Base-by-base conservation (phyloP, 1,140 invertebrate species). In the Physella acuta region DNA sequence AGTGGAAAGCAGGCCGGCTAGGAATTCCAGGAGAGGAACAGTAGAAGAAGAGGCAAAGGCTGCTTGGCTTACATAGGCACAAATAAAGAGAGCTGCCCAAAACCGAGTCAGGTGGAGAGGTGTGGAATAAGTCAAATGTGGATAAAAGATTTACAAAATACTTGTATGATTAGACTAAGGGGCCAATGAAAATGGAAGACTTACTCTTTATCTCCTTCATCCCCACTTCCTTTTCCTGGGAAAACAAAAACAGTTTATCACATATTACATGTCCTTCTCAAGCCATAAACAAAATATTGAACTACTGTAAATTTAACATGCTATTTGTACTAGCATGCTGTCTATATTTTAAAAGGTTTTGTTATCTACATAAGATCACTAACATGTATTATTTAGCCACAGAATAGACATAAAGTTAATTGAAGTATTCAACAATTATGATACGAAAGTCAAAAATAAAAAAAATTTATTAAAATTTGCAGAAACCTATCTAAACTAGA, bases 131-230 rank as follows among this genome's bases (percentile, higher is more conserved):
- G 20, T 44, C 20, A 11, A 20, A 11, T 20, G 8, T 44, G 8
- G 20, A 44, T 61, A 36, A 30, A 31, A 30, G 58, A 36, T 20
- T 31, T 14, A 11, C 4, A 16, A 61, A 34, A 11, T 36, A 14
- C 33, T 61, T 61, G 28, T 30, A 30, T 30, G 28, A 16, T 61
- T 33, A 16, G 5, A 5, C n/a, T 28, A 68, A 30, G 26, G 51
- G 28, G 8, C 30, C 28, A 59, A 37, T 37, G 14, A 44, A 49
- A 69, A 69, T 24, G 8, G 52, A 26, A 3, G 34, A 76, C 76
- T 78, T 71, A 77, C 75, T 76, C 79, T 77, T 82, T 76, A 26
- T 83, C 79, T 63, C 77, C 79, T 52, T 81, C 77, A 68, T 79
- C 78, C 60, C 75, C 77, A 73, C 74, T 77, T 11, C 71, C 76